phyloP scores from a whole-genome alignment of 35 echinoderm and acorn worm species.

The Antedon bifida region DNA sequence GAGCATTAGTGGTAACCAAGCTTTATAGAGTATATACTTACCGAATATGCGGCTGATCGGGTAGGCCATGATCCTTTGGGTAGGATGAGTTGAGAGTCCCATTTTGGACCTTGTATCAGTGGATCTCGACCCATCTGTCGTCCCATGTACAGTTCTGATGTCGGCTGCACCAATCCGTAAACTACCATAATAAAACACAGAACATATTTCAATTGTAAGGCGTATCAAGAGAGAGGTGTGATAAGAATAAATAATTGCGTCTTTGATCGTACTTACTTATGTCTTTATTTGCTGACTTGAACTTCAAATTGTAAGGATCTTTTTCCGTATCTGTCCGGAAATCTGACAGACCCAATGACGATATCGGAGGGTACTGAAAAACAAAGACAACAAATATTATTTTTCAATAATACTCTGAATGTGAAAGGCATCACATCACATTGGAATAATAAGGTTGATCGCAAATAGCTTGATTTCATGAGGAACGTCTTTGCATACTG shows the following conservation, averaged over 20 bases:
- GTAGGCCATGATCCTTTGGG: neutral
- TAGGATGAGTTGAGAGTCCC: neutral
- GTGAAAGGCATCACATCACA: too few relatives aligned
- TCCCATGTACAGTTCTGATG: neutral
- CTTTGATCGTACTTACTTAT: neutral
- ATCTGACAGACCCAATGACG: neutral
- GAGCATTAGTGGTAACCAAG: too few relatives aligned
- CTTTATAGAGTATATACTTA: too few relatives aligned
- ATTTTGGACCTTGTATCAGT: neutral
- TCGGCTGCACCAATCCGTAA: neutral
- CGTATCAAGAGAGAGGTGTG: too few relatives aligned
- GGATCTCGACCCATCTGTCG: neutral
- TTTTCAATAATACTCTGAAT: too few relatives aligned
- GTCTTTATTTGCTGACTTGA: neutral
- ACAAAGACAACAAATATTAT: neutral
- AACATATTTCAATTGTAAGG: too few relatives aligned
- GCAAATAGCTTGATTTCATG: too few relatives aligned
- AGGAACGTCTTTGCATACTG: too few relatives aligned
- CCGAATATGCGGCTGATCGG: neutral
- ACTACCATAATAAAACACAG: neutral
- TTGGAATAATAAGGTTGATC: too few relatives aligned
- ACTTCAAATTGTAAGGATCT: conserved; percentile 3
- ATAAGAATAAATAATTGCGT: too few relatives aligned
- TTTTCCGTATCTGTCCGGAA: neutral
- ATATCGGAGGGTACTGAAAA: neutral